Evolutionary conservation across 2,797 vertebrate genomes (phyloP), one percentile per base, ranked within the genome.

Genomic region (Sebastes iracundus): DNA sequence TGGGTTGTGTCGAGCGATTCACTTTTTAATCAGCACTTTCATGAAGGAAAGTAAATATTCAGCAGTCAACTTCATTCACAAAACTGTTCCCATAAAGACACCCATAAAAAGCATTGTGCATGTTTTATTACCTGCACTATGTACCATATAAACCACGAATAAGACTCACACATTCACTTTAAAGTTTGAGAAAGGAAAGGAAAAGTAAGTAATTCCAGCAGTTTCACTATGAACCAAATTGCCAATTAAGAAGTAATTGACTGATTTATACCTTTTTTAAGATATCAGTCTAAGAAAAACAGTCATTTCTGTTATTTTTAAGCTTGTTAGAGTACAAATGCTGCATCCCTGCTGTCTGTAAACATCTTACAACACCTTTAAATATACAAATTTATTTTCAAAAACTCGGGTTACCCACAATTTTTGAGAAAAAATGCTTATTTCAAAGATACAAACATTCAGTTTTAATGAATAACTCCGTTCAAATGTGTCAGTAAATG

Each of bases 11-110:
- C 18, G 7, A 77, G 27, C 18, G 23, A 77, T 25, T 73, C 9
- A 49, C 9, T 68, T 77, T 30, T 77, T 30, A 8, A 69, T 64
- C 42, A n/a, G 4, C n/a, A 64, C 16, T 79, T 65, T 38, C 72
- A 66, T 42, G 18, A 65, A 20, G n/a, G 3, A 35, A 14, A 70
- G 61, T 32, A 73, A 60, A 79, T 63, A 58, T 58, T 75, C 22
- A 61, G 7, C 20, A 23, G 66, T 23, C 1, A 1, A 69, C 6
- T 52, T 42, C 3, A 73, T 65, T 74, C 30, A 73, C 60, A 85
- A 25, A 76, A 62, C 7, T 53, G 60, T 32, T 67, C 6, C 2
- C 7, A 52, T 79, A 75, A 81, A 83, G 38, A 75, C 1, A 42
- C 23, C 10, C 11, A 25, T 27, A 3, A 71, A 35, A 78, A 68